These are phyloP conservation scores for Argentina silus DNA, from an alignment of 2,797 vertebrate genomes.

Conservation along the genomic window DNA sequence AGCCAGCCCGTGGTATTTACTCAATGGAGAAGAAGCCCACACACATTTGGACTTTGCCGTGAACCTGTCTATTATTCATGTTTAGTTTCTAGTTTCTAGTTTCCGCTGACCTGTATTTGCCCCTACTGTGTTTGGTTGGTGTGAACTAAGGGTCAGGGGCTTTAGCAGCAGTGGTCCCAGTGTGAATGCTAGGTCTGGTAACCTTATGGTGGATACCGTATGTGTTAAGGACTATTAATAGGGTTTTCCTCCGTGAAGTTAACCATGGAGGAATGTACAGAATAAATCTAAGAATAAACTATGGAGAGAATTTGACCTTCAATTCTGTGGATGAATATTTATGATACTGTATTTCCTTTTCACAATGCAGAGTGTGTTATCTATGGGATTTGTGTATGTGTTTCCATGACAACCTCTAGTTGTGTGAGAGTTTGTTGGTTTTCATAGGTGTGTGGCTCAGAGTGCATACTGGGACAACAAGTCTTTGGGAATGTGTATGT, in stretches of 20 bases:
- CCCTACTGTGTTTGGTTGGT: conserved; percentile 50
- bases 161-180: conserved; percentile 20
- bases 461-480: too few relatives aligned
- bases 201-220: conserved; percentile 3
- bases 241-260: neutral
- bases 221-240: conserved; percentile 12
- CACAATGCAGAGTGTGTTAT: too few relatives aligned
- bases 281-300: too few relatives aligned
- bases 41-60: conserved; percentile 74
- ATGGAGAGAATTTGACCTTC: too few relatives aligned
- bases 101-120: conserved; percentile 77
- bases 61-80: conserved; percentile 73
- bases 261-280: too few relatives aligned
- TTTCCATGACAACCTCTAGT: too few relatives aligned
- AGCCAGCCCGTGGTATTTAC: conserved; percentile 58
- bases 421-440: too few relatives aligned
- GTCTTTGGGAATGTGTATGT: too few relatives aligned
- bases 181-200: conserved; percentile 14
- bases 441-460: too few relatives aligned
- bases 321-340: too few relatives aligned
- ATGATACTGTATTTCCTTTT: too few relatives aligned
- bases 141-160: conserved; percentile 59
- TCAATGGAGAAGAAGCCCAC: conserved; percentile 45
- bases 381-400: too few relatives aligned
- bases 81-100: conserved; percentile 55